Conservation (phyloP, 2,797 vertebrate genomes). For the Setipinna tenuifilis region DNA sequence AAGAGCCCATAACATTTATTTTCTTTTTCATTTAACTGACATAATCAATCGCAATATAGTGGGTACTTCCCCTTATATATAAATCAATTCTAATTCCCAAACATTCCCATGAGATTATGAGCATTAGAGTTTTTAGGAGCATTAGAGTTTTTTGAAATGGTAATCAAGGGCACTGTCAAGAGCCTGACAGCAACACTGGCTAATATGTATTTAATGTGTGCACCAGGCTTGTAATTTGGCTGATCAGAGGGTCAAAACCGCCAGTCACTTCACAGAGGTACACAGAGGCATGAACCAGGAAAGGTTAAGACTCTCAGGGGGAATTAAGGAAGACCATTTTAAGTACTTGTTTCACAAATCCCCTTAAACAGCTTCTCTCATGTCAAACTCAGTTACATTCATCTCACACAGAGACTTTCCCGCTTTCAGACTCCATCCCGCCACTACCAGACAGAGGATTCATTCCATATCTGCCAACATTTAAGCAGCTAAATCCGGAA, state of each 20-base stretch:
- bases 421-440: neutral
- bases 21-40: neutral
- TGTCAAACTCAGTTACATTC: constrained; percentile 72
- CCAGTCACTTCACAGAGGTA: constrained; percentile 63
- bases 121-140: neutral
- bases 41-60: too few species aligned
- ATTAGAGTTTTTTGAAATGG: neutral
- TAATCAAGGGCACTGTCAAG: neutral
- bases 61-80: neutral
- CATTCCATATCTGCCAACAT: too few species aligned
- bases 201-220: neutral
- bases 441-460: neutral
- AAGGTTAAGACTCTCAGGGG: constrained; percentile 63
- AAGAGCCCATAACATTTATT: neutral
- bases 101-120: neutral
- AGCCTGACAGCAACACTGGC: neutral
- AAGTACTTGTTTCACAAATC: constrained; percentile 61
- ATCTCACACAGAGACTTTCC: constrained; percentile 25
- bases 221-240: neutral
- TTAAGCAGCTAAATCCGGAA: too few species aligned
- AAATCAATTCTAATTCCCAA: neutral
- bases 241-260: neutral
- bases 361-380: constrained; percentile 69
- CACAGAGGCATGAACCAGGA: constrained; percentile 67
- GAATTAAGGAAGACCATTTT: constrained; percentile 35